A percentile compares a stretch with the other conserved stretches of the same genome.
phyloP scores from a whole-genome alignment of 64 coral and sea anemone species.

The Pocillopora verrucosa region DNA sequence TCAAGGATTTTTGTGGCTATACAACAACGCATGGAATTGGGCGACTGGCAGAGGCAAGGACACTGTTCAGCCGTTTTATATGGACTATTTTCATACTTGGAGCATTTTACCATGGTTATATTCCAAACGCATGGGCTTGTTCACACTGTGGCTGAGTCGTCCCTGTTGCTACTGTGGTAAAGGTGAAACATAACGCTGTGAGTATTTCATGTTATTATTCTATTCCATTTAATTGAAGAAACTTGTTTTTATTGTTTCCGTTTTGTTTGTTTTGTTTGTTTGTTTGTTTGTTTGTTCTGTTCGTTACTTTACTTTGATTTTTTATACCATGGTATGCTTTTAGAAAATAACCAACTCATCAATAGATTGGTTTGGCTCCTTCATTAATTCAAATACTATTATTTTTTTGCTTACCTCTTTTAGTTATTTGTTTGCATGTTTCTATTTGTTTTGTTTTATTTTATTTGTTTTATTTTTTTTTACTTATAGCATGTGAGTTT shows the following conservation, averaged over 20 bases:
- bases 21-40: slow-evolving; percentile 68
- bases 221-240: too few species aligned
- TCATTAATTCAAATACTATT: too few species aligned
- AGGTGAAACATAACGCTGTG: slow-evolving; percentile 48
- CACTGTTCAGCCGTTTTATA: slow-evolving; percentile 15
- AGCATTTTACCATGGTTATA: slow-evolving; percentile 48
- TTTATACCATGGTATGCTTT: too few species aligned
- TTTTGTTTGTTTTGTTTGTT: too few species aligned
- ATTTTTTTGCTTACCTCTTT: too few species aligned
- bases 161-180: slow-evolving; percentile 34
- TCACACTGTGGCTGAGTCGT: slow-evolving; percentile 42
- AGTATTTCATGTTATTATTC: not conserved
- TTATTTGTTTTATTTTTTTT: not conserved
- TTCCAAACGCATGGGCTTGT: slow-evolving; percentile 29
- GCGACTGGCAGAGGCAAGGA: slow-evolving; percentile 41
- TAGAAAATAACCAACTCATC: too few species aligned
- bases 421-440: too few species aligned
- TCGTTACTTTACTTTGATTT: too few species aligned
- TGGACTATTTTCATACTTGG: slow-evolving; percentile 34
- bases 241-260: too few species aligned
- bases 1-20: slow-evolving; percentile 43
- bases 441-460: too few species aligned
- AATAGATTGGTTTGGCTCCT: too few species aligned
- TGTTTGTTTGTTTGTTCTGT: too few species aligned
- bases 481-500: slow-evolving; percentile 18